These are phyloP conservation scores for Burhinus bistriatus DNA, from an alignment of 2,113 vertebrate genomes.

Conservation along the genomic window DNA sequence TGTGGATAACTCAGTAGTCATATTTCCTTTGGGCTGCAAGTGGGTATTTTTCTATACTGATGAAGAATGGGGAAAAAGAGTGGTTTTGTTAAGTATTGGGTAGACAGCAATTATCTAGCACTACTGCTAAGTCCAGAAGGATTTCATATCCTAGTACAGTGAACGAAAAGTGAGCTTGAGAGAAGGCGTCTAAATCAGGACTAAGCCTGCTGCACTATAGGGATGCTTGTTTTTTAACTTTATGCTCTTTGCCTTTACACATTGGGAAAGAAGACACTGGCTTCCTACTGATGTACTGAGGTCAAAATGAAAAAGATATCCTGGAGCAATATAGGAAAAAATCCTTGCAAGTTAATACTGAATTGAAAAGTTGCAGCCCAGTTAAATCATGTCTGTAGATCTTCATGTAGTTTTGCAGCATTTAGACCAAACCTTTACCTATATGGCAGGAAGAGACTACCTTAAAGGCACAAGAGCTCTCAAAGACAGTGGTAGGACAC, in stretches of 20 bases:
- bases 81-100: neutral
- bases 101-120: neutral
- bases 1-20: fast-evolving
- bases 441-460: neutral
- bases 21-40: neutral
- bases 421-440: neutral
- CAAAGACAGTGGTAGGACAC: neutral
- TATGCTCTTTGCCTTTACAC: neutral
- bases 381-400: neutral
- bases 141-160: neutral
- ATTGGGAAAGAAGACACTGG: neutral
- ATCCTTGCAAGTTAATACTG: neutral
- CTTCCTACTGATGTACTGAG: neutral
- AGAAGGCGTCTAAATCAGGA: neutral
- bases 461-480: neutral
- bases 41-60: too few species aligned
- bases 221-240: neutral
- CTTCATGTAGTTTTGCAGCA: neutral
- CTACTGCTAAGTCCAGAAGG: neutral
- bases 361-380: neutral
- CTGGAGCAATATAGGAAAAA: neutral
- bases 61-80: neutral
- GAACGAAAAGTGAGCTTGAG: neutral
- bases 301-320: neutral
- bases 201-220: neutral